Conservation (phyloP, 2,888 invertebrate genomes). For the Epinotia nisella region DNA sequence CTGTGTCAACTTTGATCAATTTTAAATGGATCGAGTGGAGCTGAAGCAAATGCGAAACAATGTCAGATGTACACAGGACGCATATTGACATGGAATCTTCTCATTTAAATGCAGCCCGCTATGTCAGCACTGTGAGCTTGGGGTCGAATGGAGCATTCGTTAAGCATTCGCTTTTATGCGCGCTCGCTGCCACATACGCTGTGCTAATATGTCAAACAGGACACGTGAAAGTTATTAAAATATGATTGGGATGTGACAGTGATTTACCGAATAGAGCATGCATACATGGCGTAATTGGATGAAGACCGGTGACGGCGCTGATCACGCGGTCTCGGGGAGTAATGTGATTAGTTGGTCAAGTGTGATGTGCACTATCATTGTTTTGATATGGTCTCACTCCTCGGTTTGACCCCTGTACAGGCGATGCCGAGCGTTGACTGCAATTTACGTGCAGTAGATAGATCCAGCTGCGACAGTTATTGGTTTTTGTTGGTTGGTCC, state of each 20-base stretch:
- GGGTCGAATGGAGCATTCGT: background rate
- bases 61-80: conserved; percentile 3
- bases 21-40: background rate
- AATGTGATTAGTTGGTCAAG: conserved; percentile 35
- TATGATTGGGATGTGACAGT: background rate
- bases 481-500: background rate
- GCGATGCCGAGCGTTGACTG: background rate
- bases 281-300: conserved; percentile 35
- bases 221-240: background rate
- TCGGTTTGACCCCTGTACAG: background rate
- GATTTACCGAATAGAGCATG: background rate
- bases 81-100: conserved; percentile 10
- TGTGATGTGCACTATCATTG: conserved; percentile 24
- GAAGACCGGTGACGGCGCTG: conserved; percentile 31
- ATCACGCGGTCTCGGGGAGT: conserved; percentile 27
- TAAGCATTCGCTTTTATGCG: background rate
- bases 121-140: conserved; percentile 22
- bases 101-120: background rate
- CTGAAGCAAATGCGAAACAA: conserved; percentile 3
- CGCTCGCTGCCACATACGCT: background rate
- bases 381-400: conserved; percentile 1
- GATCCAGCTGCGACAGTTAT: background rate
- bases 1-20: too few relatives aligned
- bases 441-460: background rate
- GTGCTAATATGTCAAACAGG: background rate